Conservation (phyloP, 2,797 vertebrate genomes). For the Pterois miles region DNA sequence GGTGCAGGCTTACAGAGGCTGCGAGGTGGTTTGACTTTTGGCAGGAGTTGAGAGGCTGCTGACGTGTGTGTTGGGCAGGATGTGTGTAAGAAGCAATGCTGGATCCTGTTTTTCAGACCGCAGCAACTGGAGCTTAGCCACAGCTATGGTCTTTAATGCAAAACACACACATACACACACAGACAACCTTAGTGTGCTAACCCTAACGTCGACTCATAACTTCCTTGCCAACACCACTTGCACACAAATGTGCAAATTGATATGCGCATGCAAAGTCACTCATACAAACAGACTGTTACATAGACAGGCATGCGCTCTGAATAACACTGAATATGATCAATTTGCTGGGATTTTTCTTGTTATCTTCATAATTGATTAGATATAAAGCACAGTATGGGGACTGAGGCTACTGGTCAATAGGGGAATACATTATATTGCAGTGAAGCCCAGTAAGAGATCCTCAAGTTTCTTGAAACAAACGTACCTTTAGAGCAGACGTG, state of each 20-base stretch:
- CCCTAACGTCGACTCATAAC: conserved; percentile 55
- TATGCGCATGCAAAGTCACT: conserved; percentile 8
- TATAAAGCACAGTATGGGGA: conserved; percentile 13
- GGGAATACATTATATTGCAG: conserved; percentile 47
- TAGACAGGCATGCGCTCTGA: background rate
- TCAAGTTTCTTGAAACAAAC: conserved; percentile 56
- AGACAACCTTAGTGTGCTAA: conserved; percentile 54
- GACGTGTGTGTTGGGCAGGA: conserved; percentile 80
- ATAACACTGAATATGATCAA: background rate
- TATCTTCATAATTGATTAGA: background rate
- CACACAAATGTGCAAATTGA: conserved; percentile 31
- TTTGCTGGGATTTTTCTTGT: conserved; percentile 5
- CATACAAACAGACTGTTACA: background rate
- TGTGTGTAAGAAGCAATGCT: conserved; percentile 81
- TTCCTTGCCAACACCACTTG: conserved; percentile 36
- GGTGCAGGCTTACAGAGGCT: conserved; percentile 67
- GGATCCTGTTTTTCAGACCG: conserved; percentile 81
- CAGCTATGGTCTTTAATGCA: conserved; percentile 66
- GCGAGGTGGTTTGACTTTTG: conserved; percentile 74
- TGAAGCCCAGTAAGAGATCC: conserved; percentile 41
- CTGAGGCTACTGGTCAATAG: conserved; percentile 14
- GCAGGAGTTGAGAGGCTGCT: conserved; percentile 77
- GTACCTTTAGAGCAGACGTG: conserved; percentile 38
- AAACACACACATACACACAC: conserved; percentile 55
- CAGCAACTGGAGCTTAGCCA: conserved; percentile 71